These are phyloP conservation scores for Drosophila vallismaia DNA, from an alignment of 2,888 invertebrate species.

Conservation along the genomic window DNA sequence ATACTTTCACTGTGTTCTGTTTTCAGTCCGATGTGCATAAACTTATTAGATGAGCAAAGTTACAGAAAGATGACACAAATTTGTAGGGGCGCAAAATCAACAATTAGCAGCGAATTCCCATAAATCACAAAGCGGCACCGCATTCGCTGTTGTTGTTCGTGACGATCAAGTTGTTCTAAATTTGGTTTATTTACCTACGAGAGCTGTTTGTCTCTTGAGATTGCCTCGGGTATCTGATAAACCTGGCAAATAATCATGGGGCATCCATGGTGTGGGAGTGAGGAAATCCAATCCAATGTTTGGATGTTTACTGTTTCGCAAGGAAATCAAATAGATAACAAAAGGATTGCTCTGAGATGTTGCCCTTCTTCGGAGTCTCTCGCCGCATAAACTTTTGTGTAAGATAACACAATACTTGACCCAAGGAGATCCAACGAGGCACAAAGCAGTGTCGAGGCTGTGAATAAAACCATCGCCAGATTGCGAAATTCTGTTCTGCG, in stretches of 20 bases:
- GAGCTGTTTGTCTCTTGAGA: conserved; percentile 44
- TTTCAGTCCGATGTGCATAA: conserved; percentile 16
- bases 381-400: conserved; percentile 5
- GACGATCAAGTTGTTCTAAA: conserved; percentile 38
- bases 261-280: neutral
- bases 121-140: conserved; percentile 48
- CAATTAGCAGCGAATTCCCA: conserved; percentile 55
- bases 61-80: conserved; percentile 48
- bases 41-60: conserved; percentile 22
- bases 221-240: conserved; percentile 30
- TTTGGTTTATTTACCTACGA: conserved; percentile 41
- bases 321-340: conserved; percentile 17
- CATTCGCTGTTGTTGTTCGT: conserved; percentile 13
- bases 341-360: conserved; percentile 11
- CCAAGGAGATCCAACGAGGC: conserved; percentile 25
- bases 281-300: conserved; percentile 11
- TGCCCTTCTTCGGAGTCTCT: conserved; percentile 27
- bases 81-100: conserved; percentile 46
- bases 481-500: conserved; percentile 54
- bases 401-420: conserved; percentile 37
- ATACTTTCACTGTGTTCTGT: conserved; percentile 15
- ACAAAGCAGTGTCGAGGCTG: too few relatives aligned
- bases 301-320: conserved; percentile 6
- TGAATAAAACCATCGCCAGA: conserved; percentile 25
- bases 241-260: conserved; percentile 30